Evolutionary conservation across 2,113 vertebrate species (phyloP), one percentile per base, ranked within the genome.

Genomic region (Pygathrix nemaeus): DNA sequence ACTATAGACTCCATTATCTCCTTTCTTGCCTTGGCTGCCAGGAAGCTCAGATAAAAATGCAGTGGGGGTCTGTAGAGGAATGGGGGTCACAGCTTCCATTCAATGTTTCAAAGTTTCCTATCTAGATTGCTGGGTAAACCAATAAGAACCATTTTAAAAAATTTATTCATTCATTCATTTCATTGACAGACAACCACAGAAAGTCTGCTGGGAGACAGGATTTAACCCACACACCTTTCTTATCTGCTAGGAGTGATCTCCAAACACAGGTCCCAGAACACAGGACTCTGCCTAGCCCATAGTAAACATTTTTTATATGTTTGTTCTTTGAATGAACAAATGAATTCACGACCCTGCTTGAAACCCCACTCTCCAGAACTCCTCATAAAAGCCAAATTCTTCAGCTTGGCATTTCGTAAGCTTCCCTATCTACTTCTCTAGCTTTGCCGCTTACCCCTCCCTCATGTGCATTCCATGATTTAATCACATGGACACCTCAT

Each of bases 11-110:
- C 27, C 21, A 61, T 35, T 45, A 35, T 80, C 32, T 80, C 2
- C 16, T 80, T 95, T 32, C 88, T 95, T 79, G 45, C 90, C 43
- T 61, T 96, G 93, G 55, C 52, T 93, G 55, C 55, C 8, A 4
- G 92, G 93, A 94, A 90, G 90, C 89, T 90, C 92, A 83, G 61
- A 72, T 64, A 45, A 64, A 93, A n/a, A 59, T 23, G 35, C 30
- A 70, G 20, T 55, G 14, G 73, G 16, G 8, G 16, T 82, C 13
- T 30, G 38, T 55, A 8, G 70, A 68, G 70, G 66, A 32, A 68
- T 0, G 6, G 50, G 25, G 32, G 3, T 8, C 50, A 27, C 13
- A 38, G 27, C 3, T 68, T 43, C 76, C 38, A 12, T 6, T 57
- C 20, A 8, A 1, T 35, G n/a, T 27, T 23, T 50, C 50, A 14